Base-by-base conservation (phyloP, 2,888 invertebrate species). In the Oligia strigilis region DNA sequence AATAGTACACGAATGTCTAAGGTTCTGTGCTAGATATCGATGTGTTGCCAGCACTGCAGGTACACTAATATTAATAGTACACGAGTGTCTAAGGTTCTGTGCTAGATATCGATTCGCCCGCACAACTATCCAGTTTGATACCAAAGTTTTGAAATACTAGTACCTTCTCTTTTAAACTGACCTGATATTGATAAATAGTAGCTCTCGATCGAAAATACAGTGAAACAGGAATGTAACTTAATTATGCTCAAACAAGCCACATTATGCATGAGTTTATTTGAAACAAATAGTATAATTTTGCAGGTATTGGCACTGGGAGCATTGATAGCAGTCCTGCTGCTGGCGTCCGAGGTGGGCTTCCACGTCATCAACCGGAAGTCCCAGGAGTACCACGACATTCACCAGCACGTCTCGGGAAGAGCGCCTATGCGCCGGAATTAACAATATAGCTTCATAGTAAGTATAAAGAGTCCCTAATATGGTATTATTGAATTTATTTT, bases 301-400 rank as follows among this genome's bases (percentile, higher is more conserved):
- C 91, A 86, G 90, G 83, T 79, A 58, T 75, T 88, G 74, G 85
- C 77, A 0, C 65, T 78, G 52, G 93, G 93, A 3, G 88, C 80
- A 6, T 66, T 83, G 5, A 4, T 90, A 40, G 79, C 92, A 0
- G 49, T 78, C 0, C 3, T 85, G 60, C 75, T 92, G 77, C 81
- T 93, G 69, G 76, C 70, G 4, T 80, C 67, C 0, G 93, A 93
- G 77, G 29, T 82, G 9, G 65, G 58, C 75, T 69, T 78, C 11
- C 78, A 76, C 75, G 86, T 55, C 29, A 70, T 82, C 46, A 23
- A 11, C 23, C 23, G 55, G 23, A 67, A 17, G n/a, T n/a, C 43
- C 19, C 49, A 43, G 13, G 13, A n/a, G 65, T 52, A 23, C 36
- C 43, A 17, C 9, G 6, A 55, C 11, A 19, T n/a, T 14, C 46